Percentiles rank a stretch among this genome's conserved stretches.
Evolutionary conservation across 2,888 invertebrate genomes (phyloP).

Genomic region (Metalampra italica): DNA sequence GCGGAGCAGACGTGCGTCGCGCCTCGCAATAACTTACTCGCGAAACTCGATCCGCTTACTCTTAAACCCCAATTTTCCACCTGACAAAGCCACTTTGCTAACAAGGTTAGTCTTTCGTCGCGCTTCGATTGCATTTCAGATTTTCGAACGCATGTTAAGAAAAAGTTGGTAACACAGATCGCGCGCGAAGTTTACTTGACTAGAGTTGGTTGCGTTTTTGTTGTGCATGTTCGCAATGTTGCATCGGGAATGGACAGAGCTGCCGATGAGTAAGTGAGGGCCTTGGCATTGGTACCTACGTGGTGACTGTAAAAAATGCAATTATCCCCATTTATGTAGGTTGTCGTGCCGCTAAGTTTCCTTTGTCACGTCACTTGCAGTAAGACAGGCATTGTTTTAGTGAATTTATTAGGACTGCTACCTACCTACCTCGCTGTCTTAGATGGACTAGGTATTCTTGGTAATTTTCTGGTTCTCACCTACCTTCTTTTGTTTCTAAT

Average conservation of each 20-base stretch:
- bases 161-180: slow-evolving; percentile 40
- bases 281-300: slow-evolving; percentile 72
- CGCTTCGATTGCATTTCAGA: slow-evolving; percentile 39
- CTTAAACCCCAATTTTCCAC: slow-evolving; percentile 31
- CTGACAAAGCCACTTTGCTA: slow-evolving; percentile 27
- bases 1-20: slow-evolving; percentile 61
- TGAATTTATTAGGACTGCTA: slow-evolving; percentile 58
- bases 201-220: slow-evolving; percentile 54
- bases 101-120: slow-evolving; percentile 54
- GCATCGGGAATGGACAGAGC: slow-evolving; percentile 67
- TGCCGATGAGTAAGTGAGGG: slow-evolving; percentile 66
- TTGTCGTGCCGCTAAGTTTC: slow-evolving; percentile 57
- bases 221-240: slow-evolving; percentile 52
- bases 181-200: slow-evolving; percentile 48
- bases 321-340: slow-evolving; percentile 61
- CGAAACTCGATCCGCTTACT: slow-evolving; percentile 59
- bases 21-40: slow-evolving; percentile 61
- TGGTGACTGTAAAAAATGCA: slow-evolving; percentile 68
- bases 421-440: slow-evolving; percentile 24
- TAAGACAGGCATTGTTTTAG: slow-evolving; percentile 66
- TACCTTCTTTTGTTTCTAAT: too few relatives aligned
- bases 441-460: slow-evolving; percentile 16
- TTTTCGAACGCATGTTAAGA: slow-evolving; percentile 25
- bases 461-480: slow-evolving; percentile 35
- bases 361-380: slow-evolving; percentile 66